phyloP scores from a whole-genome alignment of 1,140 invertebrate species.

The Penaeus chinensis region DNA sequence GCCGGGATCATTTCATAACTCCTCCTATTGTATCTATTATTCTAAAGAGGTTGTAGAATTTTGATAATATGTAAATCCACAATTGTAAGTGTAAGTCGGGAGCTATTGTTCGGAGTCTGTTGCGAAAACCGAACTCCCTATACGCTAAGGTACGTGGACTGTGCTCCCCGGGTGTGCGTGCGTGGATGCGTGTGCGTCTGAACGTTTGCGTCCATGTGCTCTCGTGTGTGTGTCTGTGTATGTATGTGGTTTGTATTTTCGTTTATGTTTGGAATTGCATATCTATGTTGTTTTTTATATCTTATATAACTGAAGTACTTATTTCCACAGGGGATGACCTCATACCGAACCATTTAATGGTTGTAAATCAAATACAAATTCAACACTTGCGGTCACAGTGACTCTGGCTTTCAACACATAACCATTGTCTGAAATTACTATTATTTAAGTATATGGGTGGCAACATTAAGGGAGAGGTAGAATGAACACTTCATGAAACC shows the following conservation, averaged over 20 bases:
- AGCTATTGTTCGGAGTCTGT: conserved; percentile 19
- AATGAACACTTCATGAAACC: too few species aligned
- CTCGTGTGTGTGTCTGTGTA: conserved; percentile 9
- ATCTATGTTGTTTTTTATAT: too few species aligned
- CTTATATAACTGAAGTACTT: too few species aligned
- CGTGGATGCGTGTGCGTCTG: neutral
- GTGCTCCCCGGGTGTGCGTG: neutral
- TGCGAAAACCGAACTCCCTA: conserved; percentile 30
- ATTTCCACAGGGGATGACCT: too few species aligned
- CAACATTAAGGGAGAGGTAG: too few species aligned
- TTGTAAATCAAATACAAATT: too few species aligned
- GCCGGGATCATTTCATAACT: conserved; percentile 41
- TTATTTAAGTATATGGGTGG: too few species aligned
- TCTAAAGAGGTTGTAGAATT: conserved; percentile 46
- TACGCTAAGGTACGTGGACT: neutral
- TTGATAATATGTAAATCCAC: conserved; percentile 53
- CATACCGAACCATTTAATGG: too few species aligned
- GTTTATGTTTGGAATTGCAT: too few species aligned
- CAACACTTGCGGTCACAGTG: too few species aligned
- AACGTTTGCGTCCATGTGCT: conserved; percentile 2
- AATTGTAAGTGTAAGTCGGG: conserved; percentile 27
- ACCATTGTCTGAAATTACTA: too few species aligned
- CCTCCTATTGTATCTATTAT: conserved; percentile 51
- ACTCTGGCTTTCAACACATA: too few species aligned
- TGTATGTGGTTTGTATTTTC: neutral